These are phyloP conservation scores for Myotis lucifugus DNA, from an alignment of 2,113 vertebrate genomes.

Conservation along the genomic window DNA sequence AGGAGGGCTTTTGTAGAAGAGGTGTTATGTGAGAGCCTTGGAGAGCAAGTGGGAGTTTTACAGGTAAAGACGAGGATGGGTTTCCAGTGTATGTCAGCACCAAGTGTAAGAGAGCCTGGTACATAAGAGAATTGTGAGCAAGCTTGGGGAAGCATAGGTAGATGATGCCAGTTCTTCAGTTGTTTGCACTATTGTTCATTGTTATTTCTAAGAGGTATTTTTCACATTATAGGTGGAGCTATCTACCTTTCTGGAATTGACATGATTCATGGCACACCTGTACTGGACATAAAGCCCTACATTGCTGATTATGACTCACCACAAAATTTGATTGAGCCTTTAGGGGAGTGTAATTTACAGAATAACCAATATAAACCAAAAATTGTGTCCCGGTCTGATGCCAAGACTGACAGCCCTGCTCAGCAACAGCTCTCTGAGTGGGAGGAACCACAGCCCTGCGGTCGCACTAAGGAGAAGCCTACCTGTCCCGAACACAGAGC, in stretches of 20 bases:
- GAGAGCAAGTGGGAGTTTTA: not conserved
- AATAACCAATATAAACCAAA: not conserved
- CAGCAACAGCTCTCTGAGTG: not conserved
- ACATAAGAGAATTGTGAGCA: not conserved
- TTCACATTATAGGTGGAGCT: slow-evolving; percentile 84
- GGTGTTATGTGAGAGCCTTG: not conserved
- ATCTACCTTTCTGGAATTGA: slow-evolving; percentile 91
- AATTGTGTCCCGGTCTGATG: not conserved
- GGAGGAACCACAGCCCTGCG: not conserved
- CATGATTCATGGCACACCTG: slow-evolving; percentile 92
- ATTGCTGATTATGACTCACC: slow-evolving; percentile 93
- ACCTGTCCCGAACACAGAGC: not conserved
- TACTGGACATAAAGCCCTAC: slow-evolving; percentile 93
- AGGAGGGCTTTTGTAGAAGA: not conserved
- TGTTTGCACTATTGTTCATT: not conserved
- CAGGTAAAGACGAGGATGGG: not conserved
- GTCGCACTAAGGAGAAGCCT: not conserved
- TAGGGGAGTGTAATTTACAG: not conserved
- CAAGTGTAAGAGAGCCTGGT: not conserved
- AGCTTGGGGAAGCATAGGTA: not conserved
- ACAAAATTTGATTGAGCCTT: not conserved
- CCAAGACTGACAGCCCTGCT: not conserved
- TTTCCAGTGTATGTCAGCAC: not conserved
- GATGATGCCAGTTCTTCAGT: not conserved
- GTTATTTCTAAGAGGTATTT: not conserved